Evolutionary conservation across 2,888 invertebrate genomes (phyloP).

Genomic region (Xestia c-nigrum): DNA sequence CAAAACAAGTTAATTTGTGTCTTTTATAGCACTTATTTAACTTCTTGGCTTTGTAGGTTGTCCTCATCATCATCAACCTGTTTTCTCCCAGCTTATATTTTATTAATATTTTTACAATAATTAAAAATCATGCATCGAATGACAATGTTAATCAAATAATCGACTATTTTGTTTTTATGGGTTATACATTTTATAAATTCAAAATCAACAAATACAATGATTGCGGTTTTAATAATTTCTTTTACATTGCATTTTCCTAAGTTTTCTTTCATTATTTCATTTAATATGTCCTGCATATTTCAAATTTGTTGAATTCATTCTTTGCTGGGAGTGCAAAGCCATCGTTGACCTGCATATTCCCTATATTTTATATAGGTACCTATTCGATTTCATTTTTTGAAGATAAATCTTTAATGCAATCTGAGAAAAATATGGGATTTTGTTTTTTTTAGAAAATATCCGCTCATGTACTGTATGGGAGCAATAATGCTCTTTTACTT

Average conservation of each 20-base stretch:
- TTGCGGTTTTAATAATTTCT: slow-evolving; percentile 37
- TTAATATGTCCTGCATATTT: slow-evolving; percentile 45
- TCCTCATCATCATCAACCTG: slow-evolving; percentile 41
- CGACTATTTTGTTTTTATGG: slow-evolving; percentile 12
- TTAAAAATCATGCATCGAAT: slow-evolving; percentile 26
- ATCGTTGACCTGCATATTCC: slow-evolving; percentile 57
- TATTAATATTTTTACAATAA: slow-evolving; percentile 40
- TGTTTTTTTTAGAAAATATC: slow-evolving; percentile 50
- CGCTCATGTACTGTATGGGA: slow-evolving; percentile 50
- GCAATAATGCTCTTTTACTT: too few relatives aligned
- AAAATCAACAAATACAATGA: slow-evolving; percentile 36
- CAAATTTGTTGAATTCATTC: slow-evolving; percentile 33
- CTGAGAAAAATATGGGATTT: too few relatives aligned
- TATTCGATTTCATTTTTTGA: slow-evolving; percentile 11
- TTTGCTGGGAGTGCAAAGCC: slow-evolving; percentile 56
- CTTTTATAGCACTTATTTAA: slow-evolving; percentile 5
- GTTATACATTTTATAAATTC: slow-evolving; percentile 35
- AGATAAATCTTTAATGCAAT: slow-evolving; percentile 13
- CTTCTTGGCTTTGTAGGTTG: neutral
- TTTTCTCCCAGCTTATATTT: slow-evolving; percentile 28
- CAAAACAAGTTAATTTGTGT: slow-evolving; percentile 9
- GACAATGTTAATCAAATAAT: slow-evolving; percentile 21
- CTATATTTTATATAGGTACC: slow-evolving; percentile 42
- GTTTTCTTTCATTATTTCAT: slow-evolving; percentile 35
- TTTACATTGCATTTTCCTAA: slow-evolving; percentile 45